Evolutionary conservation across 2,113 vertebrate genomes (phyloP).

Genomic region (Cavia porcellus): DNA sequence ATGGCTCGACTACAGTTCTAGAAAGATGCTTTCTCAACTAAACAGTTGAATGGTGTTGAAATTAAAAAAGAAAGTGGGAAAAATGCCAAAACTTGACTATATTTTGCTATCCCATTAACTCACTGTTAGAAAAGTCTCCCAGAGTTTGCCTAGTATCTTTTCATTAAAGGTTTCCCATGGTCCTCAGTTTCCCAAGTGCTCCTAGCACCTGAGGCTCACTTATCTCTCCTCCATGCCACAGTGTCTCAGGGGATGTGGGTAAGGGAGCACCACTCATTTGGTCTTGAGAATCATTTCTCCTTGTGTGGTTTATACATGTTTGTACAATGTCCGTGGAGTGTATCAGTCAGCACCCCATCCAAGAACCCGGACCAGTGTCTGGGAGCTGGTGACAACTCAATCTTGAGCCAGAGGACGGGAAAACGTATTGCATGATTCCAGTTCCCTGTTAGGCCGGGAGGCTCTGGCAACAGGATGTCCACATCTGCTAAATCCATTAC

Average conservation of each 20-base stretch:
- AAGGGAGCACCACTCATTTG: constrained; percentile 33
- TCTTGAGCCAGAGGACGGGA: constrained; percentile 84
- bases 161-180: constrained; percentile 72
- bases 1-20: constrained; percentile 69
- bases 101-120: constrained; percentile 54
- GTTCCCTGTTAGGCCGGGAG: constrained; percentile 76
- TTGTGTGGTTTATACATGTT: constrained; percentile 87
- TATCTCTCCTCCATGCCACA: constrained; percentile 45
- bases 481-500: constrained; percentile 88
- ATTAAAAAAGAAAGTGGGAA: constrained; percentile 68
- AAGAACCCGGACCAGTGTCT: constrained; percentile 87
- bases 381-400: constrained; percentile 88
- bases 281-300: constrained; percentile 75
- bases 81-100: constrained; percentile 41
- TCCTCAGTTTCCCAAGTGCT: constrained; percentile 58
- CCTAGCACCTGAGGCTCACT: constrained; percentile 7
- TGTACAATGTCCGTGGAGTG: constrained; percentile 78
- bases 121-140: constrained; percentile 62
- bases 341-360: constrained; percentile 89
- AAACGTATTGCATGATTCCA: constrained; percentile 86
- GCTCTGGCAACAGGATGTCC: constrained; percentile 75
- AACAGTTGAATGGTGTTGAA: constrained; percentile 66
- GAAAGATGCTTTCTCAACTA: constrained; percentile 74
- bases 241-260: not conserved
- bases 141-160: not conserved